Percentiles rank a stretch among this genome's conserved stretches.
Conservation (phyloP, 2,797 vertebrate genomes). For the Diceros bicornis region DNA sequence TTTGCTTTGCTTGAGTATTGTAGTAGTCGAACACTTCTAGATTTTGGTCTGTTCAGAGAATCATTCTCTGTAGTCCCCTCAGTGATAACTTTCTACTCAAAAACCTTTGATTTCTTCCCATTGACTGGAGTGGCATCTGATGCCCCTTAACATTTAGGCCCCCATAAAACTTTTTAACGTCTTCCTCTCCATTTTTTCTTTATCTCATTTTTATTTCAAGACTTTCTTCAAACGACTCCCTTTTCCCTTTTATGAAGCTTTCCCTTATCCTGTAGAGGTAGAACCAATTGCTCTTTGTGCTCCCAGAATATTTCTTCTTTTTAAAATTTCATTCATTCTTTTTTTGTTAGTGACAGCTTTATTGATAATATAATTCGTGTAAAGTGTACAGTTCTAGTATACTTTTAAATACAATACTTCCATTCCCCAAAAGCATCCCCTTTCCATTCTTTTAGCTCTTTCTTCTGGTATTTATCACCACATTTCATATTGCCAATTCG, state of each 20-base stretch:
- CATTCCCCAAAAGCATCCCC: background rate
- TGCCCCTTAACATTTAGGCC: background rate
- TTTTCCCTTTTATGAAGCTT: background rate
- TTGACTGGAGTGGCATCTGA: background rate
- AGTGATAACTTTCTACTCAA: slow-evolving; percentile 1
- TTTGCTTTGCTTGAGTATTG: background rate
- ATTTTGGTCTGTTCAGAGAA: slow-evolving; percentile 25
- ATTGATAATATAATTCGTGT: background rate
- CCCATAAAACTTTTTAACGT: background rate
- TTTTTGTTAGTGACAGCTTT: slow-evolving; percentile 17
- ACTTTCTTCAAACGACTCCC: background rate
- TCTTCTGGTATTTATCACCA: background rate
- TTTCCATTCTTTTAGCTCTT: background rate
- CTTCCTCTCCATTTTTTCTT: background rate
- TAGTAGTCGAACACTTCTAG: background rate
- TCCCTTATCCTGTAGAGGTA: background rate
- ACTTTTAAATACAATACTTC: background rate
- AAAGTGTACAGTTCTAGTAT: background rate
- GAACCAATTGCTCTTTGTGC: background rate
- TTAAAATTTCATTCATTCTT: background rate
- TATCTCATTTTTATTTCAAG: slow-evolving; percentile 30
- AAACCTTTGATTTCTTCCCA: background rate
- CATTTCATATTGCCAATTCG: slow-evolving; percentile 26
- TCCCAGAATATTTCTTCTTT: slow-evolving; percentile 12
- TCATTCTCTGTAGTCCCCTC: background rate